phyloP scores from a whole-genome alignment of 1,140 invertebrate species.

The Notospermus geniculatus region DNA sequence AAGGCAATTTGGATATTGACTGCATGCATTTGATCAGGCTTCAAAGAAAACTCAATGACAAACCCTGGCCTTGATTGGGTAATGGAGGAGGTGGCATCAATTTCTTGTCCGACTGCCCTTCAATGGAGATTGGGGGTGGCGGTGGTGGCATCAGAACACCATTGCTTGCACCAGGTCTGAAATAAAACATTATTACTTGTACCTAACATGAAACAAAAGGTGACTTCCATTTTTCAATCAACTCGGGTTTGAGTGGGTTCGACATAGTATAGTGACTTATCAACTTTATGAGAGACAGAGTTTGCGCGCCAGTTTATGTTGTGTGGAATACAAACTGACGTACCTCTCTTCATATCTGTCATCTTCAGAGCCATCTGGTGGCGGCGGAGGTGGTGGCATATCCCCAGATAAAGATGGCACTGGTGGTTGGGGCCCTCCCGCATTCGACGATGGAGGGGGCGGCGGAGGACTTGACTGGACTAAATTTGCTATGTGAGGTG shows the following conservation, averaged over 20 bases:
- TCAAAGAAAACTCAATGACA: too few species aligned
- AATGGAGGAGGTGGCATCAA: constrained; percentile 42
- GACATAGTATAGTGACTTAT: too few species aligned
- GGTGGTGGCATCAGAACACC: neutral
- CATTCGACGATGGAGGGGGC: constrained; percentile 21
- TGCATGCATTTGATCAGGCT: too few species aligned
- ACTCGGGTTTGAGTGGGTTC: too few species aligned
- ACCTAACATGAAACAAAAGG: neutral
- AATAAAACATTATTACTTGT: neutral
- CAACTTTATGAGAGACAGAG: too few species aligned
- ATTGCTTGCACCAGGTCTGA: constrained; percentile 11
- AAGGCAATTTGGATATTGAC: too few species aligned
- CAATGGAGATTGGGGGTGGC: constrained; percentile 9
- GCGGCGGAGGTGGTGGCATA: neutral
- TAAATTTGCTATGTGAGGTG: constrained; percentile 46
- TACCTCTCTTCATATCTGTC: neutral
- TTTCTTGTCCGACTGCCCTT: constrained; percentile 23
- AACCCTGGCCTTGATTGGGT: constrained; percentile 19
- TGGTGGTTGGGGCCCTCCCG: constrained; percentile 16
- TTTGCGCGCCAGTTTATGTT: too few species aligned
- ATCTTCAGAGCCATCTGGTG: constrained; percentile 10
- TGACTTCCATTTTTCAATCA: neutral
- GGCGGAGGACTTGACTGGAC: constrained; percentile 34
- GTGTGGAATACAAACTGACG: too few species aligned
- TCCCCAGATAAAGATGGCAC: constrained; percentile 17